Conservation (phyloP, 2,888 invertebrate species). For the Brenthis ino region DNA sequence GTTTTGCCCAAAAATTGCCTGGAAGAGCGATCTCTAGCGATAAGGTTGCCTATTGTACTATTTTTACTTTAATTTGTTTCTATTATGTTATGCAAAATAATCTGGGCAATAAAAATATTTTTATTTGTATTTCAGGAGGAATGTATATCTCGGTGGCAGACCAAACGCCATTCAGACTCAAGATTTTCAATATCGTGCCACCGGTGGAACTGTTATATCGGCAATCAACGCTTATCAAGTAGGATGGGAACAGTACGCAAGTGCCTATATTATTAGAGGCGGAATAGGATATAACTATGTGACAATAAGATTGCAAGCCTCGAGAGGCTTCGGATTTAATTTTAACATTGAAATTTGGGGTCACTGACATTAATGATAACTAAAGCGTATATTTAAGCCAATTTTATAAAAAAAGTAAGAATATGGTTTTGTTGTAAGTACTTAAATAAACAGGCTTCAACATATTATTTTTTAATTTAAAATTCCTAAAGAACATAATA, state of each 20-base stretch:
- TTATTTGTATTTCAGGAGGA: slow-evolving; percentile 45
- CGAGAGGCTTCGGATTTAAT: slow-evolving; percentile 61
- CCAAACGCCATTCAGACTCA: slow-evolving; percentile 59
- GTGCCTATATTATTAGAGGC: slow-evolving; percentile 47
- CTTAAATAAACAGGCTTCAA: no score
- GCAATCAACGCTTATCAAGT: slow-evolving; percentile 58
- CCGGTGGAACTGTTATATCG: slow-evolving; percentile 52
- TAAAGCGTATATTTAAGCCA: no score
- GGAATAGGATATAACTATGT: slow-evolving; percentile 56
- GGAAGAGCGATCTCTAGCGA: no score
- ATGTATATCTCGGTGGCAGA: slow-evolving; percentile 48
- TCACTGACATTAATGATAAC: slow-evolving; percentile 42
- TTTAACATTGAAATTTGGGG: slow-evolving; percentile 65
- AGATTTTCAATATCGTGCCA: slow-evolving; percentile 60
- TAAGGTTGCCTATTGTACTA: no score
- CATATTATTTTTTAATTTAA: no score
- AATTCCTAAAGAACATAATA: no score
- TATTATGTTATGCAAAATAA: no score
- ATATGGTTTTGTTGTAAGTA: no score
- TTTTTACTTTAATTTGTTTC: no score
- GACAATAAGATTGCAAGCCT: slow-evolving; percentile 57
- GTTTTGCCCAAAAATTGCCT: no score
- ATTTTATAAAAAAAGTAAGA: no score
- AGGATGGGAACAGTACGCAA: slow-evolving; percentile 58
- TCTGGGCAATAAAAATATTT: background rate